Conservation (phyloP, 2,113 vertebrate genomes). For the Callithrix jacchus region DNA sequence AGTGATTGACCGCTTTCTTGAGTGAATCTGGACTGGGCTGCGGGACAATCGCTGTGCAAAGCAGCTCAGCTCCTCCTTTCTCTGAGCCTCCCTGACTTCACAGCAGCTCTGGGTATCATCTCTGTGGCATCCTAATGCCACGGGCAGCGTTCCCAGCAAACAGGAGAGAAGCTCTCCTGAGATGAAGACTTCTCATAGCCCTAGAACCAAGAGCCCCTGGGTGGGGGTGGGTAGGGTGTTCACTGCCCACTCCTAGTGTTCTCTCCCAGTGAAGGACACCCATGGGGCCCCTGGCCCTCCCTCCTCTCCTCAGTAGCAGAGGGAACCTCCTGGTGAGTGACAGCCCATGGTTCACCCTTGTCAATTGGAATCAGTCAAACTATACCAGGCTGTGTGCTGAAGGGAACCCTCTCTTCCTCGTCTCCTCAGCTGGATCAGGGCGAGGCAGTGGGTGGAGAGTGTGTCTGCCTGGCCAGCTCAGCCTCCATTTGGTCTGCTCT, state of each 20-base stretch:
- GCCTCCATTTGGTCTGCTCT: neutral
- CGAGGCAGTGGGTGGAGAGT: neutral
- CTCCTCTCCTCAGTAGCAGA: accelerated
- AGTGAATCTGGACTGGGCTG: accelerated
- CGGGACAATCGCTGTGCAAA: accelerated
- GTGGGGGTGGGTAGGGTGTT: neutral
- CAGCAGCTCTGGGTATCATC: accelerated
- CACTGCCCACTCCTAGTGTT: neutral
- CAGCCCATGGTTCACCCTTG: neutral
- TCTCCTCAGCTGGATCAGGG: accelerated
- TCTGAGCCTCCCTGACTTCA: accelerated
- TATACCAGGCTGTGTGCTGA: neutral
- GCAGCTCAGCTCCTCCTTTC: no score
- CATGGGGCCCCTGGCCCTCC: neutral
- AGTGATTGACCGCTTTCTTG: neutral
- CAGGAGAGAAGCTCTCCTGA: neutral
- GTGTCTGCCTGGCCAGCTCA: accelerated
- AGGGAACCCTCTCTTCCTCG: neutral
- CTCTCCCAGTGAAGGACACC: neutral
- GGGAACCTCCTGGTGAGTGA: neutral
- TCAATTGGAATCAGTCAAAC: neutral
- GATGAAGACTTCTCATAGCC: no score
- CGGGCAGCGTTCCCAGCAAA: neutral
- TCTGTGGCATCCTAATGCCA: accelerated
- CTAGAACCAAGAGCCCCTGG: neutral